Evolutionary conservation across 2,113 vertebrate species (phyloP).

Genomic region (Pungitius pungitius): DNA sequence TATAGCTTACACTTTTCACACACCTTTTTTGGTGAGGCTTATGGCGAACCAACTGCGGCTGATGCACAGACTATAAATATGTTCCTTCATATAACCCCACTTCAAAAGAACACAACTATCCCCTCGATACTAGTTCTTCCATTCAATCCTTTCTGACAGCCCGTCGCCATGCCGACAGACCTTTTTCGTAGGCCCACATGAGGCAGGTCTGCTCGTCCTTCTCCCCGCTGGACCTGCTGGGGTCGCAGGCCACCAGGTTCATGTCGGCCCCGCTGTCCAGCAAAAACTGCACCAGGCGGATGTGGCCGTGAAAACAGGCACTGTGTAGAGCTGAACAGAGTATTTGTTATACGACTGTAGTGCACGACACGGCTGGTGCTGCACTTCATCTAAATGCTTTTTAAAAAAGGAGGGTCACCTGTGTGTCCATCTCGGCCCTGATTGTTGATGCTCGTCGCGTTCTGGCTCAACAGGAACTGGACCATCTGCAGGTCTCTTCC

Average conservation of each 20-base stretch:
- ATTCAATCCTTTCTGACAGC: background rate
- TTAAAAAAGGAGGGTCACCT: constrained; percentile 75
- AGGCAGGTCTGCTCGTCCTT: constrained; percentile 97
- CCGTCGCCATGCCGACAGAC: constrained; percentile 62
- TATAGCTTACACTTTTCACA: too few relatives aligned
- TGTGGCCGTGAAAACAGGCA: constrained; percentile 94
- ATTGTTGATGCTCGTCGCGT: constrained; percentile 89
- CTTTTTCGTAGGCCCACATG: constrained; percentile 99
- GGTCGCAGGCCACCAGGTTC: constrained; percentile 95
- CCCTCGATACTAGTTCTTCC: background rate
- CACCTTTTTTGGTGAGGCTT: too few relatives aligned
- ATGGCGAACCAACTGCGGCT: too few relatives aligned
- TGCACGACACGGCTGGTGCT: background rate
- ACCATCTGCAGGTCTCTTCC: constrained; percentile 92
- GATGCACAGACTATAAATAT: too few relatives aligned
- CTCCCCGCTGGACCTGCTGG: constrained; percentile 95
- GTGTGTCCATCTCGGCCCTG: constrained; percentile 96
- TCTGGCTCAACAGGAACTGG: constrained; percentile 91
- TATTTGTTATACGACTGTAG: background rate
- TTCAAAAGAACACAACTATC: background rate
- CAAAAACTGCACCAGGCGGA: constrained; percentile 91
- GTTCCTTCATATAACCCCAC: background rate
- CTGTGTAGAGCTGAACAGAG: constrained; percentile 87
- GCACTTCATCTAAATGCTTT: background rate
- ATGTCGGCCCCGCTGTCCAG: constrained; percentile 94